Evolutionary conservation across 2,113 vertebrate species (phyloP), one percentile per base, ranked within the genome.

Genomic region (Poecile atricapillus): DNA sequence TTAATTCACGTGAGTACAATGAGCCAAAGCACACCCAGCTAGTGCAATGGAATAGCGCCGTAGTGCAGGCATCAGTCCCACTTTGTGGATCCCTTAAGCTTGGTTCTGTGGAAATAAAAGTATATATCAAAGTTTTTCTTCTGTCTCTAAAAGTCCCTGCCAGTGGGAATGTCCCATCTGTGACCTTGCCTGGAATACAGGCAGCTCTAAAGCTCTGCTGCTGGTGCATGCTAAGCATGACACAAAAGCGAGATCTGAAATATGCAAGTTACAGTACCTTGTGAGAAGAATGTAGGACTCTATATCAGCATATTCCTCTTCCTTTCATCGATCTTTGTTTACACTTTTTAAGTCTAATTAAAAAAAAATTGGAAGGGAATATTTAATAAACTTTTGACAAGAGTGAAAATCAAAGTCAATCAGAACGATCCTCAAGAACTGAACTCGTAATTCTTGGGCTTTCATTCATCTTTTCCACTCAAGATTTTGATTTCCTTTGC

Each of bases 151-250:
- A 58, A 82, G 15, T 65, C 47, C 15, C 25, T 56, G 41, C n/a
- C 55, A 71, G 44, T 15, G 12, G 20, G 17, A 43, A 15, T 73
- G 30, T 82, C 43, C 60, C 11, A 2, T 56, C 69, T 83, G 64
- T 88, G 55, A 80, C 88, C 55, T 85, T 83, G 37, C 35, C 73
- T 83, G 83, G 46, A 89, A 69, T 6, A 76, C 35, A 87, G 79
- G 28, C 47, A 63, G 63, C 90, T 96, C 71, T 46, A 71, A 86
- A 88, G 67, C 50, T 90, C 90, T 95, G 93, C 87, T 70, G 25
- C 87, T 86, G 11, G 5, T 83, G 60, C 89, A 23, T 47, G 23
- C 64, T 82, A 33, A 93, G 89, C 91, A 63, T 69, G 70, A 69
- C 30, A 85, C 1, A 11, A 82, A 91, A 91, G 30, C 28, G 67